Evolutionary conservation across 1,140 invertebrate genomes (phyloP).

Genomic region (Odontomachus brunneus): DNA sequence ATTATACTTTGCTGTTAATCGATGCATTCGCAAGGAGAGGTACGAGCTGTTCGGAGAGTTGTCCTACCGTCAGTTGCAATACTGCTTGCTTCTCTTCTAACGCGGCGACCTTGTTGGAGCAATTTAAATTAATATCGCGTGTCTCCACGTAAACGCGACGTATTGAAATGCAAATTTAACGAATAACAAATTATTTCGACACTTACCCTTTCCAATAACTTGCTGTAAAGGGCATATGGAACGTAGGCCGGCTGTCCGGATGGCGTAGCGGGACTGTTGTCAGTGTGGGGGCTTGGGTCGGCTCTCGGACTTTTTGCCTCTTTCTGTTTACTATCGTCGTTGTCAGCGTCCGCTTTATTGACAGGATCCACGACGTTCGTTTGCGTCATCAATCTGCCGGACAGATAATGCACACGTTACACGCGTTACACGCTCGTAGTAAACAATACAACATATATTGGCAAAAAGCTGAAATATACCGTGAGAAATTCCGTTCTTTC

Average conservation of each 20-base stretch:
- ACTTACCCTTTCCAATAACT: conserved; percentile 82
- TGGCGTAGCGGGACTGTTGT: conserved; percentile 66
- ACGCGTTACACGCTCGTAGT: background rate
- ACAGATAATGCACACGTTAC: background rate
- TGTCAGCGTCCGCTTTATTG: conserved; percentile 73
- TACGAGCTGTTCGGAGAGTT: conserved; percentile 80
- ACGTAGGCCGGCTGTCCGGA: conserved; percentile 78
- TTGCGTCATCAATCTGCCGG: conserved; percentile 39
- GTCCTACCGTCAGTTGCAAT: conserved; percentile 79
- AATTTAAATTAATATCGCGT: conserved; percentile 49
- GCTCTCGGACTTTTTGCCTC: conserved; percentile 73
- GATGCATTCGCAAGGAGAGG: conserved; percentile 73
- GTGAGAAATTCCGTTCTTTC: conserved; percentile 75
- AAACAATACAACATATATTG: background rate
- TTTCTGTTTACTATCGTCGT: conserved; percentile 76
- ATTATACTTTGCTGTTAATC: conserved; percentile 78
- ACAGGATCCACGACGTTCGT: conserved; percentile 64
- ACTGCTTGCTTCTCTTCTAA: conserved; percentile 81
- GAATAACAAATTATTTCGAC: conserved; percentile 1
- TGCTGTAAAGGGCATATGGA: conserved; percentile 82
- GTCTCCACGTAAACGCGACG: conserved; percentile 6
- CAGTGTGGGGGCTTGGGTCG: conserved; percentile 55
- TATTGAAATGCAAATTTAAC: conserved; percentile 25
- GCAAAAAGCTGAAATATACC: conserved; percentile 62
- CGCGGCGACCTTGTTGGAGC: conserved; percentile 75